These are phyloP conservation scores for Ornithorhynchus anatinus DNA, from an alignment of 2,113 vertebrate species.

Conservation along the genomic window DNA sequence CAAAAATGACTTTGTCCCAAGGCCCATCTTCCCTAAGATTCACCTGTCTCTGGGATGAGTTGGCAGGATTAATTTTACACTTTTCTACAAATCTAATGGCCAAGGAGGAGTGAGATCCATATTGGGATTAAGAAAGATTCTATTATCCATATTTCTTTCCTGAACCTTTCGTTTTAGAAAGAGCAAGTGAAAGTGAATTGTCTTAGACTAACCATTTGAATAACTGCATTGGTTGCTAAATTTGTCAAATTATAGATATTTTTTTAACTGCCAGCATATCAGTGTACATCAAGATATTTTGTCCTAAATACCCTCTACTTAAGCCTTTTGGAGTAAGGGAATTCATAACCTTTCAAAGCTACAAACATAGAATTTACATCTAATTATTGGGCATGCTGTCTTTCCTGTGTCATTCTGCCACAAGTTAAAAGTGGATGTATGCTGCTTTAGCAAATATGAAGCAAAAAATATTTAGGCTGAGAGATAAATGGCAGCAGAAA, in stretches of 20 bases:
- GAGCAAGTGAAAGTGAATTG: background rate
- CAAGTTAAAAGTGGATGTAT: conserved; percentile 7
- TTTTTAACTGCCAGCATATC: background rate
- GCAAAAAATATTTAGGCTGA: background rate
- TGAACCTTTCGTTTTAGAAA: background rate
- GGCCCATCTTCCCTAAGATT: too few species aligned
- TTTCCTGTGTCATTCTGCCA: conserved; percentile 29
- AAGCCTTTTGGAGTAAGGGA: conserved; percentile 9
- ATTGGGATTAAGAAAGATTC: background rate
- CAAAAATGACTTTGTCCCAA: too few species aligned
- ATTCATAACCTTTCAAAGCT: conserved; percentile 35
- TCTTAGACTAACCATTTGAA: background rate
- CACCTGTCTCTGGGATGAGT: too few species aligned
- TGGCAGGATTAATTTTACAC: background rate
- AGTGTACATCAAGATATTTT: conserved; percentile 1
- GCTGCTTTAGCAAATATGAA: conserved; percentile 31
- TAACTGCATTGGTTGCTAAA: background rate
- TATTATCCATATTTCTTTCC: conserved; percentile 5
- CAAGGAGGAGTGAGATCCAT: background rate
- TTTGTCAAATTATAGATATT: conserved; percentile 21
- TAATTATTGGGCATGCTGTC: conserved; percentile 30
- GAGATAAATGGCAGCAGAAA: conserved; percentile 10
- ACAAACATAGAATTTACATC: conserved; percentile 30
- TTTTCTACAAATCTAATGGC: background rate
- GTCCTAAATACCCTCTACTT: conserved; percentile 12